Base-by-base conservation (phyloP, 2,113 vertebrate genomes). In the Triplophysa siluroides region DNA sequence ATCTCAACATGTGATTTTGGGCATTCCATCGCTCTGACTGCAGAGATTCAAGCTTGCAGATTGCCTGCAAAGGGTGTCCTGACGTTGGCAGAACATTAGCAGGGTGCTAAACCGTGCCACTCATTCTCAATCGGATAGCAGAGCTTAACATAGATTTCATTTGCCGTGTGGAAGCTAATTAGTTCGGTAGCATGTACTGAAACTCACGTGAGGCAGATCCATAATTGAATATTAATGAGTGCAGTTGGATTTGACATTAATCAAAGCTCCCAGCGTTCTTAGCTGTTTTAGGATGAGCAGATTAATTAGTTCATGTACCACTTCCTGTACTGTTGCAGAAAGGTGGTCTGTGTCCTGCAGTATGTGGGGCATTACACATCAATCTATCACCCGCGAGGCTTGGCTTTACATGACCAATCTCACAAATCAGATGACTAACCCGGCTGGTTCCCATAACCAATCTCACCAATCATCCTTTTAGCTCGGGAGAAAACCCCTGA, bases 221-320 rank as follows among this genome's bases (percentile, higher is more conserved):
- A 60, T 85, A 90, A 88, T 85, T 86, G 81, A 89, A 89, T 88
- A 89, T 88, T 90, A 90, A 90, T 87, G 84, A 85, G 87, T 84
- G 85, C 78, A 89, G 87, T 88, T 79, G 83, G 78, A 29, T 78
- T 62, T 73, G 74, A 76, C 33, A 77, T 80, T 77, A 72, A 65
- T 76, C 72, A 77, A 72, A 77, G 33, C 60, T 81, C 41, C 62
- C 78, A 69, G 61, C 56, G 47, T 26, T 78, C 56, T 54, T 52
- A 54, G 65, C 75, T 33, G 61, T 65, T 77, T 54, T 71, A 82
- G 50, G 68, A 65, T 23, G 60, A 66, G 62, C 2, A 65, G 75
- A 77, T 77, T 65, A 77, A 77, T 77, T 54, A 77, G 62, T 77
- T 50, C 45, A 66, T 66, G 60, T 54, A 26, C 45, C 60, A 75